Percentiles rank a stretch among this genome's conserved stretches.
These are phyloP conservation scores for Galago senegalensis DNA, from an alignment of 2,797 vertebrate genomes.

Conservation along the genomic window DNA sequence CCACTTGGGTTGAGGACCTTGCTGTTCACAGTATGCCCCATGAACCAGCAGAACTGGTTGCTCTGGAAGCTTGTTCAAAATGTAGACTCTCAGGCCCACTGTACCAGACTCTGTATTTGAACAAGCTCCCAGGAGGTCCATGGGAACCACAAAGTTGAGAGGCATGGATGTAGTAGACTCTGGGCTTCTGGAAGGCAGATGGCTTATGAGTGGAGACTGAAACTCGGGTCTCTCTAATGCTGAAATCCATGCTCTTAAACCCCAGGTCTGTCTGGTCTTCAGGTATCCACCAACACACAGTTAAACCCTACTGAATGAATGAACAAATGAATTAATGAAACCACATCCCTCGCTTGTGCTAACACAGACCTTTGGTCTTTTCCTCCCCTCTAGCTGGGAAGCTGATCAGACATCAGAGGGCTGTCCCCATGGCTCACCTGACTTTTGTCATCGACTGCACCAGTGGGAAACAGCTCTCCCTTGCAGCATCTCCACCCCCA, in stretches of 20 bases:
- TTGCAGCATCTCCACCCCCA: not conserved
- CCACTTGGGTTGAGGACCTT: not conserved
- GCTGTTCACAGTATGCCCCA: no score
- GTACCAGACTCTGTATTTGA: not conserved
- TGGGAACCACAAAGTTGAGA: accelerated
- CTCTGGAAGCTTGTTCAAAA: not conserved
- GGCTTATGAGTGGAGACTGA: not conserved
- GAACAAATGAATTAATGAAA: not conserved
- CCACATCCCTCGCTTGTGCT: accelerated
- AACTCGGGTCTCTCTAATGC: not conserved
- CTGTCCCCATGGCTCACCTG: not conserved
- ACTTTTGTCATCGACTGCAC: slow-evolving; percentile 66
- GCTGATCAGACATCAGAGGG: not conserved
- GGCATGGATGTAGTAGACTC: no score
- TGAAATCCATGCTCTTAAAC: not conserved
- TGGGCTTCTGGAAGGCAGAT: not conserved
- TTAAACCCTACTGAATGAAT: not conserved
- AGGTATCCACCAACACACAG: not conserved
- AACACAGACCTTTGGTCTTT: not conserved
- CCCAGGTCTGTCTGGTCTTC: not conserved
- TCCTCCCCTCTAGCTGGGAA: slow-evolving; percentile 44
- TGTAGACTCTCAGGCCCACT: not conserved
- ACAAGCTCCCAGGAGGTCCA: not conserved
- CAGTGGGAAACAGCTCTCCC: slow-evolving; percentile 43
- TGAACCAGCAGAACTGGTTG: not conserved